These are phyloP conservation scores for Minunthozetes semirufus DNA, from an alignment of 2,888 invertebrate genomes.

Conservation along the genomic window DNA sequence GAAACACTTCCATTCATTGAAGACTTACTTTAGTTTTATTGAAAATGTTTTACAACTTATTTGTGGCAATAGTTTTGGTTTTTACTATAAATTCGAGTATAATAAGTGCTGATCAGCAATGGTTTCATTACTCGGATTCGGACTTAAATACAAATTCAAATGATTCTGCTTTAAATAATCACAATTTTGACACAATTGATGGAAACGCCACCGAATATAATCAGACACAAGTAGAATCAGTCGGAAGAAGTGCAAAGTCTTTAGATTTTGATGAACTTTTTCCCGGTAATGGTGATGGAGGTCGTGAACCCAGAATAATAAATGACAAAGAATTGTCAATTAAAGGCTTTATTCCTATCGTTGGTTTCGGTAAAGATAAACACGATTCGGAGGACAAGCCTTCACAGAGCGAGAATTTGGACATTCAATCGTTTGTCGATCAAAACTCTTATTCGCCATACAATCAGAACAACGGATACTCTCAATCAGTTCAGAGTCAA, in stretches of 20 bases:
- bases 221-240: neutral
- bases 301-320: constrained; percentile 39
- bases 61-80: no score
- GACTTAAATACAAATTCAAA: neutral
- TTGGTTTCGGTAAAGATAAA: constrained; percentile 37
- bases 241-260: neutral
- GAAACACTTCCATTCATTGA: no score
- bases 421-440: neutral
- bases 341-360: constrained; percentile 43
- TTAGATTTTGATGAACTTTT: neutral
- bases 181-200: neutral
- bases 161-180: neutral
- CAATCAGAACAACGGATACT: neutral
- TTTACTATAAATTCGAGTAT: no score
- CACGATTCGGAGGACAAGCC: neutral
- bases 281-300: neutral
- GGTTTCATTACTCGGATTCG: neutral
- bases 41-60: no score
- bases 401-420: neutral
- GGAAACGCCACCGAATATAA: neutral
- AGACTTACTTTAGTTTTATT: no score
- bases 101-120: neutral
- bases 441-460: neutral
- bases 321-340: constrained; percentile 40
- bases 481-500: neutral